Evolutionary conservation across 2,797 vertebrate genomes (phyloP), one percentile per base, ranked within the genome.

Genomic region (Sebastes miniatus): DNA sequence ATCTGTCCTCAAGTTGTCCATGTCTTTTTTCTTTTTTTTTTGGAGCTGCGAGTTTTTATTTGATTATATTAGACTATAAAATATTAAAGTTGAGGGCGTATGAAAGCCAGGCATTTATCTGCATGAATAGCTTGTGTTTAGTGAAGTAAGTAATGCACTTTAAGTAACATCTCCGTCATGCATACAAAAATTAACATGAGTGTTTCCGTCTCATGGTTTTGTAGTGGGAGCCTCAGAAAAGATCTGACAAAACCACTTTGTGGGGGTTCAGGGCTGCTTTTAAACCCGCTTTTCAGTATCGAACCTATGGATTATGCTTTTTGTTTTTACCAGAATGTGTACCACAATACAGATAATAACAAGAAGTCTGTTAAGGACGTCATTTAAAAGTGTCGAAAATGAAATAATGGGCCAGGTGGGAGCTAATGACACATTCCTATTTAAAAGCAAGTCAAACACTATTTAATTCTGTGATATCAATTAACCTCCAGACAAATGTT

Each of bases 131-230:
- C 92, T 93, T 63, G 90, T 94, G 95, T 95, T 95, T 95, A 95
- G 95, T 94, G 93, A 95, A 96, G 94, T 91, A 95, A 82, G 88
- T 95, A 96, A 96, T 95, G 94, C 83, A 84, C 94, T 96, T 95
- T 94, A 96, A 95, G 95, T 94, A 95, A 95, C 94, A 91, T 95
- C 90, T 91, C 92, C 89, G 82, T 95, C 96, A 95, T 95, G 95
- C 95, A 95, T 95, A 95, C 91, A 89, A 82, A 95, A 95, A 94
- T 93, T 76, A 94, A 92, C 91, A 83, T 68, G 83, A 94, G 91
- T 92, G 91, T 93, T 84, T 90, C 86, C 54, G 76, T 90, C 72
- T 88, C 86, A 18, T 85, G 85, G 88, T 89, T 93, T 91, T 84
- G 82, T 80, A 77, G 71, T 57, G 74, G 47, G 80, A 85, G 76